Conservation (phyloP, 2,888 invertebrate species). For the Watsonalla cultraria region DNA sequence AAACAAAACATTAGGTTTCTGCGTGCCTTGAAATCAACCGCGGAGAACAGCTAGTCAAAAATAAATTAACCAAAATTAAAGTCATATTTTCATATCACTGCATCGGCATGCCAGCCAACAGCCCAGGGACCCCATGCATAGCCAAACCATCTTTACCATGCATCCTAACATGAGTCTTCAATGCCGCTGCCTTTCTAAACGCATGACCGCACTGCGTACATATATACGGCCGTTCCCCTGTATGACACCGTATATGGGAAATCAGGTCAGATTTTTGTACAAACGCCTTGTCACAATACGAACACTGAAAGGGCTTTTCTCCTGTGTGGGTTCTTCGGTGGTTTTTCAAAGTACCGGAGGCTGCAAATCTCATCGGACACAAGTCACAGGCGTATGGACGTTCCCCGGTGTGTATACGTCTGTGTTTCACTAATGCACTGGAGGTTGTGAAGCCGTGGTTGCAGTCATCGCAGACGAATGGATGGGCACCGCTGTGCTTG, state of each 20-base stretch:
- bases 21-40: too few relatives aligned
- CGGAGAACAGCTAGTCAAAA: too few relatives aligned
- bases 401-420: constrained; percentile 79
- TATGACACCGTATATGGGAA: constrained; percentile 76
- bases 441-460: constrained; percentile 78
- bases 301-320: constrained; percentile 77
- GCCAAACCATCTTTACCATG: constrained; percentile 39
- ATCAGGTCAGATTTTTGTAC: constrained; percentile 78
- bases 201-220: constrained; percentile 69
- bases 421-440: constrained; percentile 77
- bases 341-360: constrained; percentile 78
- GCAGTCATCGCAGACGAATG: constrained; percentile 78
- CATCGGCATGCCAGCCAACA: constrained; percentile 13
- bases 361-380: constrained; percentile 77
- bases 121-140: constrained; percentile 5
- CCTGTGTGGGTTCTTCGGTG: constrained; percentile 79
- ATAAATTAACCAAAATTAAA: too few relatives aligned
- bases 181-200: constrained; percentile 72
- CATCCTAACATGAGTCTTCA: constrained; percentile 70
- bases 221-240: constrained; percentile 66
- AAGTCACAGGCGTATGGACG: constrained; percentile 78
- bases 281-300: constrained; percentile 76
- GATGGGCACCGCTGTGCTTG: constrained; percentile 80
- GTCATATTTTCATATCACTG: constrained; percentile 13
- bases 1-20: too few relatives aligned